These are phyloP conservation scores for Ferrisia virgata DNA, from an alignment of 2,888 invertebrate species.

Conservation along the genomic window DNA sequence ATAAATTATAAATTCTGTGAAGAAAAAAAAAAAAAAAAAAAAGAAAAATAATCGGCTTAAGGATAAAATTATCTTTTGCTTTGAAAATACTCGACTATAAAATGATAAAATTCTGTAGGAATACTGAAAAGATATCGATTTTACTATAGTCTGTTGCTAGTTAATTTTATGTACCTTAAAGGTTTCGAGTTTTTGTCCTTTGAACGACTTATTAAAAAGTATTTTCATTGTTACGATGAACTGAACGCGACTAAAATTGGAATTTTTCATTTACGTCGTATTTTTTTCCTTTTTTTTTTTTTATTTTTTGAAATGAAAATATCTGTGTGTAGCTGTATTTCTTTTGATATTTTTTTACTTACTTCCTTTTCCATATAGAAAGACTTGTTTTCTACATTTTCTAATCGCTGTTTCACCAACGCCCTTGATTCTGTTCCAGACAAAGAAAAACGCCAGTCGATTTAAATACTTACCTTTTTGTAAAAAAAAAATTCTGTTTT, in stretches of 20 bases:
- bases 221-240: conserved; percentile 32
- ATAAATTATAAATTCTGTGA: background rate
- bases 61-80: conserved; percentile 19
- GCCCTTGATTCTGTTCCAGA: background rate
- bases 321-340: background rate
- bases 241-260: background rate
- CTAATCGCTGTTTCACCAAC: background rate
- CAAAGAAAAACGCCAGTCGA: background rate
- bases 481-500: background rate
- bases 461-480: background rate
- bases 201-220: conserved; percentile 19
- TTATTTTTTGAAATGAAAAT: background rate
- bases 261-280: background rate
- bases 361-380: background rate
- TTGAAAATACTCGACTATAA: conserved; percentile 5
- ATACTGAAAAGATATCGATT: background rate
- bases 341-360: background rate
- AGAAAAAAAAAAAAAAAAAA: no score
- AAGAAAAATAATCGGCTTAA: conserved; percentile 5
- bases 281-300: background rate
- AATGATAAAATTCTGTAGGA: background rate
- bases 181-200: conserved; percentile 23
- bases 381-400: background rate
- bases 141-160: background rate
- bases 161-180: background rate